A percentile compares a stretch with the other conserved stretches of the same genome.
phyloP scores from a whole-genome alignment of 1,140 invertebrate species.

The Sycophila sp. region DNA sequence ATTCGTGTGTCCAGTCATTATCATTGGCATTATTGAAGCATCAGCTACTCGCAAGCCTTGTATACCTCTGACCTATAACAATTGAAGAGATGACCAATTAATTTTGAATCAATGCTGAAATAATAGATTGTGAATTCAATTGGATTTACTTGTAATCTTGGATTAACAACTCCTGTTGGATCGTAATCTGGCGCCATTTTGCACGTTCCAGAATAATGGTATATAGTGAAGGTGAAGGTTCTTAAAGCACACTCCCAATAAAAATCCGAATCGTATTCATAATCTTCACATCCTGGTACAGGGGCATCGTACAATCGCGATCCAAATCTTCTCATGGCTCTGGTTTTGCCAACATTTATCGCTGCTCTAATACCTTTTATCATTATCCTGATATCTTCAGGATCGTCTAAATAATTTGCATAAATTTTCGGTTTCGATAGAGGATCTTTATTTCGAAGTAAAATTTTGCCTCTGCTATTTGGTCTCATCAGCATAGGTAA shows the following conservation, averaged over 20 bases:
- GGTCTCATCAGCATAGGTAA: constrained; percentile 64
- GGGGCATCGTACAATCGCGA: constrained; percentile 36
- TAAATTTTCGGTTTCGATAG: constrained; percentile 74
- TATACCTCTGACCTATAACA: constrained; percentile 51
- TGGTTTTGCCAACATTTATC: constrained; percentile 44
- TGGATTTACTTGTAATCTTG: constrained; percentile 75
- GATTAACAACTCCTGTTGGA: constrained; percentile 76
- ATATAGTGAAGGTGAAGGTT: constrained; percentile 62
- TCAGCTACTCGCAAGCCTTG: constrained; percentile 57
- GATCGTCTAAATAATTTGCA: constrained; percentile 74
- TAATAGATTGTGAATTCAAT: neutral
- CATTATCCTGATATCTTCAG: constrained; percentile 63
- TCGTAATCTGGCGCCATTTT: constrained; percentile 69
- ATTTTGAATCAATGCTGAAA: too few relatives aligned
- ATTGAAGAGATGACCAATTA: too few relatives aligned
- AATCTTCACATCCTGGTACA: constrained; percentile 45
- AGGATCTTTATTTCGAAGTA: constrained; percentile 70
- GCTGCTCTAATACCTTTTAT: constrained; percentile 46
- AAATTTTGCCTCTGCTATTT: constrained; percentile 67
- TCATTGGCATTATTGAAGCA: constrained; percentile 67
- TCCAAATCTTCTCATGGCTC: constrained; percentile 47
- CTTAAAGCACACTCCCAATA: constrained; percentile 68
- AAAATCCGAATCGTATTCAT: constrained; percentile 51
- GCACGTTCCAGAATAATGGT: constrained; percentile 63
- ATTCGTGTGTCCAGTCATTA: constrained; percentile 72